Evolutionary conservation across 2,113 vertebrate genomes (phyloP), one percentile per base, ranked within the genome.

Genomic region (Meriones unguiculatus): DNA sequence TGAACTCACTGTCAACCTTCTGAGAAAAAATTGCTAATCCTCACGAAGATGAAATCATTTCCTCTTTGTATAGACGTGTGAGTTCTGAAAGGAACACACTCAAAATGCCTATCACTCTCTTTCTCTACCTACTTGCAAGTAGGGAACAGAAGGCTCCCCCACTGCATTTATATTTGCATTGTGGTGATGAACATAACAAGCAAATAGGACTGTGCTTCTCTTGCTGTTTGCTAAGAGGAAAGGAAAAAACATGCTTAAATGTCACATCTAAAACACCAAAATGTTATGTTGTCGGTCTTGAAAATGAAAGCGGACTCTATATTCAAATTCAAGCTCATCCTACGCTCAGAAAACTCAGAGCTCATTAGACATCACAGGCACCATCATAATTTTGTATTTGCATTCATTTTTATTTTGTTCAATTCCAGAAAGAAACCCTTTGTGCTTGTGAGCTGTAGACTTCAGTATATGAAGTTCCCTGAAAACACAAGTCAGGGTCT

Each of bases 1-100:
- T 67, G 17, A 97, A 93, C 72, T 22, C 75, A 67, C 28, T 95
- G 24, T 35, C 86, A 93, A 80, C 32, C 93, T 97, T 90, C n/a
- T n/a, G 30, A 41, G 57, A 88, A 87, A 89, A 93, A n/a, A 30
- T 64, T 94, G 35, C 50, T 80, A 30, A 59, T 85, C 25, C 81
- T 81, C n/a, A 20, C 87, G 38, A 78, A 5, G 41, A 25, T 0
- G 4, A 87, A 93, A 54, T 76, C 25, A 80, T 77, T 64, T 94
- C 65, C 86, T 46, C 54, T 85, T 76, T 20, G 0, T 10, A 25
- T 73, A 88, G 24, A 32, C 78, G 3, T 67, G 28, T 35, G 24
- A 24, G 70, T 77, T 76, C 78, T 75, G 13, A 89, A 62, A 32
- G 28, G 20, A 90, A 82, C 75, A 64, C 38, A 84, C 17, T 22